phyloP scores from a whole-genome alignment of 2,888 invertebrate genomes.

The Patella caerulea region DNA sequence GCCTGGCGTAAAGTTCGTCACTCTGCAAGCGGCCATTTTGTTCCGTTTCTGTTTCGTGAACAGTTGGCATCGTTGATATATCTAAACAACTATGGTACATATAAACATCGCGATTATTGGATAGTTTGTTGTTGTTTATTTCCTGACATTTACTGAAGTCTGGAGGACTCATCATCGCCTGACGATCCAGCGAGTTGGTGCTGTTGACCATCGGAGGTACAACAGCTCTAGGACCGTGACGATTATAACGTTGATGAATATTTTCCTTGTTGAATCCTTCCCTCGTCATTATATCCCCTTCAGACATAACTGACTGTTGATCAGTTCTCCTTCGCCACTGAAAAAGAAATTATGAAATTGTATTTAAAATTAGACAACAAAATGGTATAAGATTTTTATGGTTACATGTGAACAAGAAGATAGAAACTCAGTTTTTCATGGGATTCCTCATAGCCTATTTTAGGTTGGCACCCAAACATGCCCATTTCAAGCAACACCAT shows the following conservation, averaged over 20 bases:
- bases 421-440: no score
- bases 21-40: not conserved
- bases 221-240: conserved; percentile 13
- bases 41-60: not conserved
- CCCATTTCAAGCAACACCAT: no score
- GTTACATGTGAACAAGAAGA: no score
- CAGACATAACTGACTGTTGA: conserved; percentile 22
- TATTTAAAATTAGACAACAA: not conserved
- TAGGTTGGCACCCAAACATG: no score
- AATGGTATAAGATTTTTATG: no score
- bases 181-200: not conserved
- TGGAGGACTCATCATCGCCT: not conserved
- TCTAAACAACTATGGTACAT: conserved; percentile 22
- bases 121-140: conserved; percentile 36
- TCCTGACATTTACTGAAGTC: conserved; percentile 23
- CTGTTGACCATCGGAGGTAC: conserved; percentile 5
- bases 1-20: conserved; percentile 21
- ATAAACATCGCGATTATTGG: conserved; percentile 10
- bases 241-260: not conserved
- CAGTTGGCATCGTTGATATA: conserved; percentile 13
- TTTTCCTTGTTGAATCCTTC: not conserved
- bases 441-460: no score
- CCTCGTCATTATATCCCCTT: not conserved
- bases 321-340: conserved; percentile 14
- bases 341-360: not conserved